These are phyloP conservation scores for Elegia similella DNA, from an alignment of 2,888 invertebrate genomes.

Conservation along the genomic window DNA sequence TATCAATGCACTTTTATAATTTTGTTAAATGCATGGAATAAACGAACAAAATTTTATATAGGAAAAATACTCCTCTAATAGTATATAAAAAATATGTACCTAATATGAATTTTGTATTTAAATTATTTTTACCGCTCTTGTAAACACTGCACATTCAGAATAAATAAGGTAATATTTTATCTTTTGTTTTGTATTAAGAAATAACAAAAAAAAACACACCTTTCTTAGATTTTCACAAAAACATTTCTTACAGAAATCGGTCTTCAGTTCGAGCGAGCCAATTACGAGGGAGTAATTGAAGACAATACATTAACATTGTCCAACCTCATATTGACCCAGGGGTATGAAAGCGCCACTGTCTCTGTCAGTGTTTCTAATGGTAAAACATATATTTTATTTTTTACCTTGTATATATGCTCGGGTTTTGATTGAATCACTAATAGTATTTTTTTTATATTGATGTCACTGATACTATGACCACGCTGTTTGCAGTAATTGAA, in stretches of 20 bases:
- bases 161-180: not conserved
- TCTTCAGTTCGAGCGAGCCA: slow-evolving; percentile 47
- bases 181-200: no score
- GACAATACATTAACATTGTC: slow-evolving; percentile 41
- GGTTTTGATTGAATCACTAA: no score
- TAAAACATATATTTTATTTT: slow-evolving; percentile 26
- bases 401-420: not conserved
- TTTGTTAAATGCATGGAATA: no score
- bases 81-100: no score
- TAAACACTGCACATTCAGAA: not conserved
- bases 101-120: no score
- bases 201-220: not conserved
- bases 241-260: slow-evolving; percentile 40
- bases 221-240: slow-evolving; percentile 4
- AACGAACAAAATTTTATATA: no score
- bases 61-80: no score
- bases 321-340: slow-evolving; percentile 45
- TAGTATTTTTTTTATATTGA: not conserved
- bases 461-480: not conserved
- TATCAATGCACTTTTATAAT: no score
- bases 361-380: slow-evolving; percentile 38
- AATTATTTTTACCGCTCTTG: no score
- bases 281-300: slow-evolving; percentile 50
- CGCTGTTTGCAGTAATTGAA: no score
- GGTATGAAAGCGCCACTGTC: slow-evolving; percentile 40